Conservation (phyloP, 2,113 vertebrate species). For the Eidolon helvum region DNA sequence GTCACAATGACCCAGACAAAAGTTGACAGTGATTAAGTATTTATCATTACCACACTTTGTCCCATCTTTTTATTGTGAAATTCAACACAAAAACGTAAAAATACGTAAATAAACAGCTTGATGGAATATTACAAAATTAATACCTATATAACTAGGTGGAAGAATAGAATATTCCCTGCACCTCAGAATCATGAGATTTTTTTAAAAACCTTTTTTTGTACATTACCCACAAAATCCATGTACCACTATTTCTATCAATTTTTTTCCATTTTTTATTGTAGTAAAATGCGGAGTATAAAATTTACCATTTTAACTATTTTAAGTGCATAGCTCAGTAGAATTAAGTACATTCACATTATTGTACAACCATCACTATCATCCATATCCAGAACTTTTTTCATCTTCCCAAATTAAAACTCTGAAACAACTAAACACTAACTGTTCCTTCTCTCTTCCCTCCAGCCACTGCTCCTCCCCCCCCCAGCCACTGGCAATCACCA, state of each 20-base stretch:
- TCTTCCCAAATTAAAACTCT: background rate
- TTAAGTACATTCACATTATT: background rate
- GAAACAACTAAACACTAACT: background rate
- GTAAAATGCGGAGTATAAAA: background rate
- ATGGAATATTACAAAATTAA: background rate
- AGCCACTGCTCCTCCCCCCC: background rate
- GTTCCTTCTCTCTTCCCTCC: too few species aligned
- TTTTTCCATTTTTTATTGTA: background rate
- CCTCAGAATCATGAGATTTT: background rate
- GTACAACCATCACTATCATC: too few species aligned
- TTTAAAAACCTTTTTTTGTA: background rate
- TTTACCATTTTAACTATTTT: background rate
- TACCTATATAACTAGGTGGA: background rate
- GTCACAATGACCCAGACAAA: background rate
- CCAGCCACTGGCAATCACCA: background rate
- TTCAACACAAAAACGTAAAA: background rate
- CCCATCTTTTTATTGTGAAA: background rate
- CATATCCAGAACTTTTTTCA: background rate
- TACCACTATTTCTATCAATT: background rate
- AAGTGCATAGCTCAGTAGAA: background rate
- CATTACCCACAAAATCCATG: background rate
- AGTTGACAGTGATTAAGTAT: background rate
- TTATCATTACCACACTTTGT: background rate
- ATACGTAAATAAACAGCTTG: background rate
- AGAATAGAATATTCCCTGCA: background rate